phyloP scores from a whole-genome alignment of 2,797 vertebrate genomes.

The Hippopotamyrus pictus region DNA sequence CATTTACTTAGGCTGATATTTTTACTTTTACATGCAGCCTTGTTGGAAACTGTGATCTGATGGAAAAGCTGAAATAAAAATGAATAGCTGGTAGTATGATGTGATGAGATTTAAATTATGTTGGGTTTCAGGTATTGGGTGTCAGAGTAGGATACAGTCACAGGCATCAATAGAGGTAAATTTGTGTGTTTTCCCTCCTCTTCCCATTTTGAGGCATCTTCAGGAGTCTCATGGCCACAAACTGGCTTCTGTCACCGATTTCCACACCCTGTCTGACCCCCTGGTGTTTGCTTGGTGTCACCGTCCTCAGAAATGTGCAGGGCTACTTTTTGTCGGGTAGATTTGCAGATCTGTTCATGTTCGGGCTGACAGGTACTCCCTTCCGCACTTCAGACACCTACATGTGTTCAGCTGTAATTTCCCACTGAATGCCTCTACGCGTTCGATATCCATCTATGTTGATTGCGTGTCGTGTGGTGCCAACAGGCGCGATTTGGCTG shows the following conservation, averaged over 20 bases:
- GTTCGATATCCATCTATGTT: not conserved
- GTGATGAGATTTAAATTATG: not conserved
- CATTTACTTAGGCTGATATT: constrained; percentile 58
- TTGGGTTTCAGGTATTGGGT: not conserved
- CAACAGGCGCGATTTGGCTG: not conserved
- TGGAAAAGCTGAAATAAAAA: not conserved
- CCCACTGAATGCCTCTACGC: not conserved
- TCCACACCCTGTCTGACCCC: not conserved
- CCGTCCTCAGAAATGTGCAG: constrained; percentile 21
- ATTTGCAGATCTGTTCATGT: not conserved
- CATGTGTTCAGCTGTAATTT: not conserved
- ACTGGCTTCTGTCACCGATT: not conserved
- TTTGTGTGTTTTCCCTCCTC: not conserved
- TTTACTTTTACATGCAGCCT: not conserved
- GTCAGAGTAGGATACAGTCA: not conserved
- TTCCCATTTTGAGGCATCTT: not conserved
- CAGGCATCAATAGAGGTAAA: not conserved
- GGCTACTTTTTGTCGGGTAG: not conserved
- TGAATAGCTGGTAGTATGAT: not conserved
- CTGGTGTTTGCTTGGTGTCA: constrained; percentile 44
- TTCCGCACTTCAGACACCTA: not conserved
- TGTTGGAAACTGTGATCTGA: not conserved
- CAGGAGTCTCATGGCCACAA: not conserved
- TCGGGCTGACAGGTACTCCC: not conserved
- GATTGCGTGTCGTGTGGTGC: not conserved